A percentile compares a stretch with the other conserved stretches of the same genome.
phyloP scores from a whole-genome alignment of 2,797 vertebrate species.

The Onychomys arenicola region DNA sequence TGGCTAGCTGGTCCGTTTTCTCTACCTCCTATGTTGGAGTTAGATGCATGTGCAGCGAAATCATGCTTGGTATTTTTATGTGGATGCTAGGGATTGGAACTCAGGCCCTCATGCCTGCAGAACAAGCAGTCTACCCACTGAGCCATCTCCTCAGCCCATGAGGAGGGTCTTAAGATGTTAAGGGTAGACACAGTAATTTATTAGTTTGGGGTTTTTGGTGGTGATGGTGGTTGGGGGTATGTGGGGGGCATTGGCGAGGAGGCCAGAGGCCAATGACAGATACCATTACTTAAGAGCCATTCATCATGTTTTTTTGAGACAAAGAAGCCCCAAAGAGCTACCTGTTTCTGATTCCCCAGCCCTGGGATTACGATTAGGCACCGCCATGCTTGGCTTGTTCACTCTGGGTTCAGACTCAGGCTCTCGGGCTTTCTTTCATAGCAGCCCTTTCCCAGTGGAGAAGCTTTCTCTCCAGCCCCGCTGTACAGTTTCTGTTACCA shows the following conservation, averaged over 20 bases:
- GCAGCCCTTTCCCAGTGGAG: background rate
- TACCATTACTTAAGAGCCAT: background rate
- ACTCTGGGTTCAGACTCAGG: background rate
- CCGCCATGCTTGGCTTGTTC: background rate
- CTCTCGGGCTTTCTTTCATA: background rate
- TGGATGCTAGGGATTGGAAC: background rate
- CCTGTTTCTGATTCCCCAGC: background rate
- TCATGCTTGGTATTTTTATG: background rate
- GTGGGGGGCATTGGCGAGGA: background rate
- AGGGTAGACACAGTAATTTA: background rate
- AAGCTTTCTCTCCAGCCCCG: background rate
- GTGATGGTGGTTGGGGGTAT: background rate
- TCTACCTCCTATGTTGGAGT: background rate
- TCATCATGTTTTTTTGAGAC: background rate
- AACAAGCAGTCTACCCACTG: background rate
- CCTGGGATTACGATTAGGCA: background rate
- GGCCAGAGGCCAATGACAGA: background rate
- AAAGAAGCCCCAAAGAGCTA: background rate
- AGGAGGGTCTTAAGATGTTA: background rate
- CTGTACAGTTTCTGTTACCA: background rate
- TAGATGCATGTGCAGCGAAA: background rate
- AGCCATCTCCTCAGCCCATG: background rate
- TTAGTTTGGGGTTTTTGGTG: background rate
- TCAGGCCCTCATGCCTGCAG: background rate
- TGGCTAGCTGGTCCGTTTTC: background rate